Conservation (phyloP, 2,888 invertebrate species). For the Alloscopus bannaensis region DNA sequence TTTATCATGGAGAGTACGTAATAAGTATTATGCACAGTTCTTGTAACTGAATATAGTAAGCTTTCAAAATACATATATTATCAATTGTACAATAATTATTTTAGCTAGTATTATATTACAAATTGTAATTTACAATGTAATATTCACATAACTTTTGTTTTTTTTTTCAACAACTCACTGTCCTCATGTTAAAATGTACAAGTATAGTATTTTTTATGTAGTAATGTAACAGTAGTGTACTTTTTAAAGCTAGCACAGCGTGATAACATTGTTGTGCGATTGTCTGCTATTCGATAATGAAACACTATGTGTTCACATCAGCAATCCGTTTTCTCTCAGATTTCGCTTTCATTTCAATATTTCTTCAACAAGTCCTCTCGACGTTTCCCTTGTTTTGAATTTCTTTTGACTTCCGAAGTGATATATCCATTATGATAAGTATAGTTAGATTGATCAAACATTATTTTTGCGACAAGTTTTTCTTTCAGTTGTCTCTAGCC, state of each 20-base stretch:
- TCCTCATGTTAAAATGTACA: neutral
- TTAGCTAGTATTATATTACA: neutral
- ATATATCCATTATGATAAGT: constrained; percentile 28
- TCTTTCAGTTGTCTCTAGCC: no score
- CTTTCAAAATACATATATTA: constrained; percentile 42
- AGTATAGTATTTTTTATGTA: neutral
- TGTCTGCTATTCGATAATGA: constrained; percentile 65
- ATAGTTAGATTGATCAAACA: constrained; percentile 18
- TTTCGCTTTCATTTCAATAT: no score
- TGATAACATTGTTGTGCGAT: constrained; percentile 66
- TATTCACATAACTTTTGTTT: constrained; percentile 13
- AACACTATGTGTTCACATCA: constrained; percentile 31
- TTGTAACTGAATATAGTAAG: constrained; percentile 23
- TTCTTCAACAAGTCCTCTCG: no score
- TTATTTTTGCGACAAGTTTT: neutral
- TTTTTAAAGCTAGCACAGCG: constrained; percentile 61
- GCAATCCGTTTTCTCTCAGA: no score
- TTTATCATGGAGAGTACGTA: no score
- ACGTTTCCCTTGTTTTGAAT: no score
- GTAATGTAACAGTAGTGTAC: no score
- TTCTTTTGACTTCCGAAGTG: neutral
- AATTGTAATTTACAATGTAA: constrained; percentile 42
- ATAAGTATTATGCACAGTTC: no score
- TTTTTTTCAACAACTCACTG: neutral
- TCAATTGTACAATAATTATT: constrained; percentile 12